Base-by-base conservation (phyloP, 2,888 invertebrate genomes). In the Pelosia muscerda region DNA sequence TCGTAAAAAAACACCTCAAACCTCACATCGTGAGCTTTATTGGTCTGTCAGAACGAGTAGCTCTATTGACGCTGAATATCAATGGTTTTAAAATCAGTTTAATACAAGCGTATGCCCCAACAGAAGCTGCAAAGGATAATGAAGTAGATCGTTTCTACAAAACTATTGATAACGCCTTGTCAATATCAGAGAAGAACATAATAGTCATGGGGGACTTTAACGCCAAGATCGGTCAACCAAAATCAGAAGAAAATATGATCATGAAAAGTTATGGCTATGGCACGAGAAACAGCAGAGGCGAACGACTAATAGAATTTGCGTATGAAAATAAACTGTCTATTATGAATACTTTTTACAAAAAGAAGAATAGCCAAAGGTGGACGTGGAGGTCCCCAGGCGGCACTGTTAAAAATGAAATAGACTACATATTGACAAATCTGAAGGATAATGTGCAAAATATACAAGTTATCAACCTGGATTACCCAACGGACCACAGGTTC, bases 1-100 rank as follows among this genome's bases (percentile, higher is more conserved):
- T 76, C 11, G 56, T 73, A 13, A 69, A 73, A 15, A 73, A 70
- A 49, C 10, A 53, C 22, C 60, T 42, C 1, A 71, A 68, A 63
- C 26, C 53, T 0, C 34, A 65, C 9, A 73, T 73, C 31, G 42
- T 13, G 42, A 60, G 56, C 4, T 64, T 71, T 38, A 26, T 28
- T 26, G 57, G 28, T n/a, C 10, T 57, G n/a, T 53, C 53, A 28
- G 54, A 62, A 28, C 26, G 62, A 53, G 62, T 61, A 26, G 62
- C 62, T 23, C n/a, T 64, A 19, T 49, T 64, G 15, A 58, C 57
- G 6, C 49, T 60, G 11, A 53, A 31, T 23, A 53, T 65, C n/a
- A 25, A 31, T 2, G 25, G 13, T 3, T 42, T 54, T 13, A 58
- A 42, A 31, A 49, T 65, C 19, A 31, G 28, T 10, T 25, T 59